Evolutionary conservation across 2,797 vertebrate genomes (phyloP).

Genomic region (Poecilia picta): DNA sequence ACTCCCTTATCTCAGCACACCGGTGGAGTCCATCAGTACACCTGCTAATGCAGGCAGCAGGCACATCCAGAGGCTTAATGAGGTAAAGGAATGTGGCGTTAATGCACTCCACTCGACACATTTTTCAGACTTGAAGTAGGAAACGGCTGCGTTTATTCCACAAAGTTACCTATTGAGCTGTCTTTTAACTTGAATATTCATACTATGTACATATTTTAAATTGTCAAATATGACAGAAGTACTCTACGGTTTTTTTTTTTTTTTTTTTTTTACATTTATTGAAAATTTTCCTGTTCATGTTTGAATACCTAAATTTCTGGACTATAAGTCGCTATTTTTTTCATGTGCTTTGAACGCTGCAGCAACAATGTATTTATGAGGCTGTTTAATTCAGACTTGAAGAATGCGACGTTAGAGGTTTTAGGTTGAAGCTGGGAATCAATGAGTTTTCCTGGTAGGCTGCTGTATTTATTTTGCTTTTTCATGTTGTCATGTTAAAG

Average conservation of each 20-base stretch:
- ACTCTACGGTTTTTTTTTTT: neutral
- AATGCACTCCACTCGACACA: neutral
- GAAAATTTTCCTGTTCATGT: neutral
- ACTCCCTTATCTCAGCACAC: constrained; percentile 83
- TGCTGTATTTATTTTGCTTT: no score
- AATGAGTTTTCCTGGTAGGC: no score
- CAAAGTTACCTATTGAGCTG: constrained; percentile 13
- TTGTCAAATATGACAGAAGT: neutral
- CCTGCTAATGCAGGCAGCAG: constrained; percentile 86
- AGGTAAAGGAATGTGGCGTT: constrained; percentile 75
- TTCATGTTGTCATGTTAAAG: no score
- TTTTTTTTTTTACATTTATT: neutral
- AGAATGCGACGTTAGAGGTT: no score
- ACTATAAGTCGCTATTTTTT: no score
- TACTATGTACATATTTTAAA: neutral
- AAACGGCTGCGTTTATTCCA: constrained; percentile 19
- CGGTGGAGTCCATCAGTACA: constrained; percentile 86
- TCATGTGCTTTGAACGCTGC: no score
- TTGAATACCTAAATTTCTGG: neutral
- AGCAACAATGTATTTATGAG: no score
- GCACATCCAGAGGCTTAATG: constrained; percentile 88
- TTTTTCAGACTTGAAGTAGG: neutral
- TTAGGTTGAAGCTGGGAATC: no score
- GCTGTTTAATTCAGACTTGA: no score
- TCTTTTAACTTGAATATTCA: neutral